Percentiles rank a stretch among this genome's conserved stretches.
Evolutionary conservation across 1,140 invertebrate species (phyloP).

Genomic region (Matsumurasca onukii): DNA sequence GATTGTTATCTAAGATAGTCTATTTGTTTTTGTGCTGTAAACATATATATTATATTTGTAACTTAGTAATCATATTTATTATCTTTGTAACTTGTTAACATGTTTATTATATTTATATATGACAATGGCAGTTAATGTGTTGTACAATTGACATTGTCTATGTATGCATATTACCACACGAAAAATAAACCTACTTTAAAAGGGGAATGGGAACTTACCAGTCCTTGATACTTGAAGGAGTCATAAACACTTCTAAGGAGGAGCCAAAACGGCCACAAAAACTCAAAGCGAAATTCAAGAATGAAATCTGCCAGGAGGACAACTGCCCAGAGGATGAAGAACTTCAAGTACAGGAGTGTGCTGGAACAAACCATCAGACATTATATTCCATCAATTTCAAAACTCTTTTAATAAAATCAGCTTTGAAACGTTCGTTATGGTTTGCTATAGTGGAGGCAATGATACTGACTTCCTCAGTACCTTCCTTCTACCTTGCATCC

Average conservation of each 20-base stretch:
- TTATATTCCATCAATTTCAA: not conserved
- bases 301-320: conserved; percentile 96
- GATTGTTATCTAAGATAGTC: too few relatives aligned
- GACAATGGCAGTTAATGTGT: too few relatives aligned
- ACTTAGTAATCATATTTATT: too few relatives aligned
- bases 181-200: too few relatives aligned
- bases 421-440: not conserved
- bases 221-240: conserved; percentile 98
- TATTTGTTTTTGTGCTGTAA: too few relatives aligned
- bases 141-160: too few relatives aligned
- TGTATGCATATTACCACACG: too few relatives aligned
- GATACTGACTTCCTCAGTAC: not conserved
- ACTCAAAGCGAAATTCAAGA: conserved; percentile 98
- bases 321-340: conserved; percentile 92
- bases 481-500: not conserved
- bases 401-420: not conserved
- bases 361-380: conserved; percentile 69
- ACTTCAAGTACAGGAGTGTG: conserved; percentile 93
- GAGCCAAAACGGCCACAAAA: conserved; percentile 98
- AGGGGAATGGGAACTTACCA: too few relatives aligned
- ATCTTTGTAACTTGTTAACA: too few relatives aligned
- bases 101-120: too few relatives aligned
- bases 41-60: too few relatives aligned
- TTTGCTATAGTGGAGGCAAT: not conserved
- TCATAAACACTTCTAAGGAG: conserved; percentile 95